phyloP scores from a whole-genome alignment of 2,888 invertebrate genomes.

The Lycocerus yunnanus region DNA sequence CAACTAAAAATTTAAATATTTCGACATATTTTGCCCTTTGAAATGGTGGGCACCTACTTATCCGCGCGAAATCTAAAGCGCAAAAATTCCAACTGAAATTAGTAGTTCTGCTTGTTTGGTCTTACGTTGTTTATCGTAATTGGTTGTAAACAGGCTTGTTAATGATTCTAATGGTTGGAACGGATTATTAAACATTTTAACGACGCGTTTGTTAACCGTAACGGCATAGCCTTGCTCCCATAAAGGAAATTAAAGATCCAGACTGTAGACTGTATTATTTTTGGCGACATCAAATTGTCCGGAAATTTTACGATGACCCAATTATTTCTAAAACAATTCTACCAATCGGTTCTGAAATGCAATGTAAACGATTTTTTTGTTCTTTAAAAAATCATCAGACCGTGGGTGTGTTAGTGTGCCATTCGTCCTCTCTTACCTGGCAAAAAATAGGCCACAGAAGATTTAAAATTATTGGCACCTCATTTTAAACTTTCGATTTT shows the following conservation, averaged over 20 bases:
- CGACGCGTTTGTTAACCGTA: constrained; percentile 5
- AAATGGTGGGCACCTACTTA: background rate
- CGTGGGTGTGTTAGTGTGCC: too few species aligned
- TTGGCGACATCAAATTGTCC: background rate
- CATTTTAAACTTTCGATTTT: too few species aligned
- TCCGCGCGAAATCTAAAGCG: background rate
- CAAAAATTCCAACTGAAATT: background rate
- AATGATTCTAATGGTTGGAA: constrained; percentile 14
- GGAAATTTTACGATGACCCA: background rate
- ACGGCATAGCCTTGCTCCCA: background rate
- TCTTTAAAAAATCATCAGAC: too few species aligned
- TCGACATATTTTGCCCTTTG: background rate
- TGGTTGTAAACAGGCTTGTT: constrained; percentile 5
- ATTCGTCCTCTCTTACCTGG: too few species aligned
- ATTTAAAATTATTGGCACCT: too few species aligned
- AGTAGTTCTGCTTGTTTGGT: background rate
- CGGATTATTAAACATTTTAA: constrained; percentile 23
- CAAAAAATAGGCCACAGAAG: too few species aligned
- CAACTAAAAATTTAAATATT: constrained; percentile 40
- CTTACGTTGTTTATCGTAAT: background rate
- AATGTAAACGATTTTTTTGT: background rate
- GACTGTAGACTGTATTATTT: background rate
- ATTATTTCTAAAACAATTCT: too few species aligned
- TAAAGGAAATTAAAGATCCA: background rate
- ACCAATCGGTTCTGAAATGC: too few species aligned